Evolutionary conservation across 2,113 vertebrate species (phyloP), one percentile per base, ranked within the genome.

Genomic region (Microcebus murinus): DNA sequence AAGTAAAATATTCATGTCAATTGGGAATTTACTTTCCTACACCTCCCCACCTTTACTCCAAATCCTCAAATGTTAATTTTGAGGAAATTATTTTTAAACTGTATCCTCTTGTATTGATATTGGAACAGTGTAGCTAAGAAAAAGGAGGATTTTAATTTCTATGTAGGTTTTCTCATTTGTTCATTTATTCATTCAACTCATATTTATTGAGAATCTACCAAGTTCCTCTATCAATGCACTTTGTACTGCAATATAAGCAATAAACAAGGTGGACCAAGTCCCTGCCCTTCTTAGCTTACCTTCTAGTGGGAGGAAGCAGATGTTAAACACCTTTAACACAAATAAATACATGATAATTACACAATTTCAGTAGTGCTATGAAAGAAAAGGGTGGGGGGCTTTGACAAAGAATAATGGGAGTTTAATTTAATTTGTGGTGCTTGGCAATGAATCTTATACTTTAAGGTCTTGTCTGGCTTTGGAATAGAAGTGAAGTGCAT

Each of bases 381-480:
- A 80, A 79, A 92, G 63, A 90, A 91, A 97, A 91, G 48, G 27
- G 2, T 4, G 77, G 8, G 45, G 9, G 45, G 0, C 14, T 79
- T 87, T 95, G 84, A 87, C 8, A 68, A 89, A 91, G 14, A 84
- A 83, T 65, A 84, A 57, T 17, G 74, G 13, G 39, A 20, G 31
- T 91, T 87, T 71, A 80, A 85, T 67, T 87, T 94, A 77, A 15
- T 59, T 71, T 57, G 70, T 15, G 74, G 34, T 85, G 48, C 59
- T 85, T 94, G 67, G 55, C 39, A 94, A 15, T 87, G 48, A n/a
- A 70, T 59, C 3, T 18, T 90, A 52, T 12, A 76, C 34, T 91
- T 93, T 14, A 85, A 67, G 42, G 34, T 93, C 9, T 93, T 52
- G 59, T 93, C 65, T 85, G 77, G 25, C 18, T 90, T 96, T 94